phyloP scores from a whole-genome alignment of 2,113 vertebrate species.

The Zingel zingel region DNA sequence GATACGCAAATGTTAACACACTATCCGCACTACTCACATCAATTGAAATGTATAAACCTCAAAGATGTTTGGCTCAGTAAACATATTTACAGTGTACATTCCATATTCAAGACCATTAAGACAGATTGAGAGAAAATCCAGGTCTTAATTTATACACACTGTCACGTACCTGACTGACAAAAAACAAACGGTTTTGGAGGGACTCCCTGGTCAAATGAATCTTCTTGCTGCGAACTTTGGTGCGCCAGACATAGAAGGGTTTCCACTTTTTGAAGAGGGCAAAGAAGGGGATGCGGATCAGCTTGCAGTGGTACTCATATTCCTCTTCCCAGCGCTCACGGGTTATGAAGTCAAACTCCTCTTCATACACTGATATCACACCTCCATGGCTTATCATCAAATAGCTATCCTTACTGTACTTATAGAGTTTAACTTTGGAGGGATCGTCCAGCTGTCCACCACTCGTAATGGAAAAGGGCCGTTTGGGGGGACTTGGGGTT shows the following conservation, averaged over 20 bases:
- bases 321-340: constrained; percentile 86
- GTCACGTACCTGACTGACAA: constrained; percentile 85
- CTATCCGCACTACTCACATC: not conserved
- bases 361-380: constrained; percentile 74
- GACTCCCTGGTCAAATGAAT: constrained; percentile 74
- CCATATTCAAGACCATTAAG: not conserved
- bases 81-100: not conserved
- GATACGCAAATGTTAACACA: constrained; percentile 16
- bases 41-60: not conserved
- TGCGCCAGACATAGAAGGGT: constrained; percentile 86
- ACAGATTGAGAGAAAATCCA: not conserved
- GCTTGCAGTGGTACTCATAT: constrained; percentile 80
- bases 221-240: constrained; percentile 84
- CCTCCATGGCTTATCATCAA: constrained; percentile 83
- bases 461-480: constrained; percentile 38
- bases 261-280: constrained; percentile 88
- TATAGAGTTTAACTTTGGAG: constrained; percentile 69
- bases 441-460: constrained; percentile 16
- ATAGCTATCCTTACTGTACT: constrained; percentile 84
- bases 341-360: constrained; percentile 75
- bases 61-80: not conserved
- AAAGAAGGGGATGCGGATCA: constrained; percentile 87
- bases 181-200: constrained; percentile 83
- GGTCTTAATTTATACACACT: not conserved
- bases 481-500: constrained; percentile 70